phyloP scores from a whole-genome alignment of 2,797 vertebrate genomes.

The Garrulus glandarius region DNA sequence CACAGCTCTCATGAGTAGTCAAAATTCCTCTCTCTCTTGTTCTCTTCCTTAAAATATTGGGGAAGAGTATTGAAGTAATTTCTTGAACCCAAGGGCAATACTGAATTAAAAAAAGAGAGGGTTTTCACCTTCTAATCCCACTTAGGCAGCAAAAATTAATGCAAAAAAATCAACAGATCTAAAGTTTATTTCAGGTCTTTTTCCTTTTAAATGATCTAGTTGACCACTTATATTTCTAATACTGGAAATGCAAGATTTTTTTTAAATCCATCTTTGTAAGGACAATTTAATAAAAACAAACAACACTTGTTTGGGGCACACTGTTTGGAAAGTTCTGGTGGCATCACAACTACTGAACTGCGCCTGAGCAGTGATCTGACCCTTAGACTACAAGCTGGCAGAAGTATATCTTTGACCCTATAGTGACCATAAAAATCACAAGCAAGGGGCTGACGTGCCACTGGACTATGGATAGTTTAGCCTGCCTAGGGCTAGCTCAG shows the following conservation, averaged over 20 bases:
- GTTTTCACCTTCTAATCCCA: not conserved
- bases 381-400: not conserved
- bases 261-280: not conserved
- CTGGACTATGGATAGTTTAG: not conserved
- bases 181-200: not conserved
- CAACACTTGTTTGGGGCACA: not conserved
- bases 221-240: not conserved
- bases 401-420: not conserved
- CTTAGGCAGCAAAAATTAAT: not conserved
- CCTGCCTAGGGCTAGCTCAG: not conserved
- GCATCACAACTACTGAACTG: not conserved
- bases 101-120: not conserved
- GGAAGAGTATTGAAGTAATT: not conserved
- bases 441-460: not conserved
- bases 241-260: not conserved
- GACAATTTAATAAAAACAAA: not conserved
- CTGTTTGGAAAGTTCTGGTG: not conserved
- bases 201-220: not conserved
- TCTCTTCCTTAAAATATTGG: not conserved
- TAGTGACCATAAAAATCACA: not conserved
- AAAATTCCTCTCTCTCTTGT: not conserved
- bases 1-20: not conserved
- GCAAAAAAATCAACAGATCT: not conserved
- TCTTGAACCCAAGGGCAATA: not conserved
- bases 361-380: not conserved